These are phyloP conservation scores for Drosophila erecta DNA, from an alignment of 1,140 invertebrate genomes.

Conservation along the genomic window DNA sequence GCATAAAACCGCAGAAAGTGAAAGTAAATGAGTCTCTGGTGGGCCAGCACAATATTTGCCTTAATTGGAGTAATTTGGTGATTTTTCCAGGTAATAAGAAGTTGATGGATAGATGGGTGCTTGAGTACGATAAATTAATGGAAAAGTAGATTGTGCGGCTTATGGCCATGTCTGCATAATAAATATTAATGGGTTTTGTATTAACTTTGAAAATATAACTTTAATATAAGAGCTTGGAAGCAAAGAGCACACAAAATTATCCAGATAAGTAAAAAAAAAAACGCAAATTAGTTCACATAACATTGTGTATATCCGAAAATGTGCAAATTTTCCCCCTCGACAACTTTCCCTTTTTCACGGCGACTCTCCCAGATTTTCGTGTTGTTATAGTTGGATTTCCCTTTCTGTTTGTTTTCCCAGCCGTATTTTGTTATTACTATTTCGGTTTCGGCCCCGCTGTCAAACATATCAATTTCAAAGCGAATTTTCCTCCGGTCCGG, in stretches of 20 bases:
- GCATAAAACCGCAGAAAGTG: slow-evolving; percentile 35
- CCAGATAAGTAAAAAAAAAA: neutral
- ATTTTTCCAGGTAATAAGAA: slow-evolving; percentile 7
- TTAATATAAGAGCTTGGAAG: too few relatives aligned
- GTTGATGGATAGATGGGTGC: slow-evolving; percentile 5
- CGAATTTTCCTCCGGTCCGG: slow-evolving; percentile 31
- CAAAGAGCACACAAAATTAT: too few relatives aligned
- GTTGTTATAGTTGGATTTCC: slow-evolving; percentile 31
- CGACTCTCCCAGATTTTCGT: slow-evolving; percentile 21
- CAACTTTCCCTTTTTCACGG: slow-evolving; percentile 35
- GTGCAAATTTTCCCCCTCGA: slow-evolving; percentile 1
- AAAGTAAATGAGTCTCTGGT: slow-evolving; percentile 34
- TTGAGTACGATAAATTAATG: neutral
- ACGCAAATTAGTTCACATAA: slow-evolving; percentile 23
- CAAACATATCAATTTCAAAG: slow-evolving; percentile 80
- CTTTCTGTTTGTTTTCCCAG: slow-evolving; percentile 35
- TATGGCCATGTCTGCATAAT: neutral
- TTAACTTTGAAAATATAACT: too few relatives aligned
- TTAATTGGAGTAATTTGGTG: slow-evolving; percentile 20
- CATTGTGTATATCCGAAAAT: slow-evolving; percentile 2
- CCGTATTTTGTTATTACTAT: slow-evolving; percentile 46
- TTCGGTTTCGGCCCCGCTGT: slow-evolving; percentile 57
- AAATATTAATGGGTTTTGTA: neutral
- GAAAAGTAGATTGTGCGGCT: neutral
- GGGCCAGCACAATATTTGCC: slow-evolving; percentile 14